A percentile compares a stretch with the other conserved stretches of the same genome.
These are phyloP conservation scores for Hydroisotoma schaefferi DNA, from an alignment of 2,888 invertebrate species.

Conservation along the genomic window DNA sequence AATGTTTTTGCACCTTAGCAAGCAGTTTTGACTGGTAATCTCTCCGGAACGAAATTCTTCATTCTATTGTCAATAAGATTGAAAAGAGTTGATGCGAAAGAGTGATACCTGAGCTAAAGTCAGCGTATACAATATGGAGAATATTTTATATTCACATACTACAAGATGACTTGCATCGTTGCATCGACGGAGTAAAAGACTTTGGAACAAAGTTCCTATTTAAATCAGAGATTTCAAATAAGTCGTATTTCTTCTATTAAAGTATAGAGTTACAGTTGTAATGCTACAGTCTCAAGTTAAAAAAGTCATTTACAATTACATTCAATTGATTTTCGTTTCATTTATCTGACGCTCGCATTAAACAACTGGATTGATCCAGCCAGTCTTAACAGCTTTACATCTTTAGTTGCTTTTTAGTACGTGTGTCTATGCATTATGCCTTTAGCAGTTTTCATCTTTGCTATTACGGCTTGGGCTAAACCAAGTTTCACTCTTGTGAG, in stretches of 20 bases:
- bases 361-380: neutral
- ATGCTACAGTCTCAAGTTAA: neutral
- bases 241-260: too few relatives aligned
- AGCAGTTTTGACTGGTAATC: neutral
- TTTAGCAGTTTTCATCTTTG: too few relatives aligned
- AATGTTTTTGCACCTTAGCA: neutral
- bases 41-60: neutral
- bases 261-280: too few relatives aligned
- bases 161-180: neutral
- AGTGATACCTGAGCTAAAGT: too few relatives aligned
- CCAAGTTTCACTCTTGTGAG: too few relatives aligned
- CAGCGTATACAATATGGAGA: too few relatives aligned
- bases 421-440: too few relatives aligned
- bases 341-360: neutral
- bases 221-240: too few relatives aligned
- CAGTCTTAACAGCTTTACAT: too few relatives aligned
- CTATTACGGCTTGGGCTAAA: too few relatives aligned
- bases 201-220: neutral
- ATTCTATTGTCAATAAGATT: neutral
- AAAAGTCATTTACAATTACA: constrained; percentile 1
- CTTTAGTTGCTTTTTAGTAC: too few relatives aligned
- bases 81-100: neutral
- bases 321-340: constrained; percentile 2
- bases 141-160: neutral
- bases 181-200: neutral